Conservation (phyloP, 1,140 invertebrate species). For the Cydia splendana region DNA sequence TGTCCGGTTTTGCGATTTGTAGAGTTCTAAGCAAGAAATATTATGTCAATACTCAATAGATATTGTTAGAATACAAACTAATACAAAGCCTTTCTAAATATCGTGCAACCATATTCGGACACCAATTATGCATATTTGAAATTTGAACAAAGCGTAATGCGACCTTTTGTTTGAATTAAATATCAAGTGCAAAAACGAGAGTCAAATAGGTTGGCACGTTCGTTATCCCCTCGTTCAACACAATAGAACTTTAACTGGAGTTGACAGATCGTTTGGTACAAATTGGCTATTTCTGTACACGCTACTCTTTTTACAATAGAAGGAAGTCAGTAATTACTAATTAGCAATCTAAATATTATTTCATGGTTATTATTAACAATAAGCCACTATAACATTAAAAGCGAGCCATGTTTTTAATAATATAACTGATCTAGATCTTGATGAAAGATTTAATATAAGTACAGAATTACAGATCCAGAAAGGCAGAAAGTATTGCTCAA, state of each 20-base stretch:
- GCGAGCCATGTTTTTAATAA: too few relatives aligned
- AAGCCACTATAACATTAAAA: neutral
- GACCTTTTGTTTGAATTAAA: constrained; percentile 7
- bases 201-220: constrained; percentile 28
- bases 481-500: too few relatives aligned
- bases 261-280: neutral
- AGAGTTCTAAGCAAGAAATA: too few relatives aligned
- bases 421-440: too few relatives aligned
- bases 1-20: too few relatives aligned
- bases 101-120: too few relatives aligned
- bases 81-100: too few relatives aligned
- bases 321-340: neutral
- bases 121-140: constrained; percentile 1
- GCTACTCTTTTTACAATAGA: constrained; percentile 24
- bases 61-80: too few relatives aligned
- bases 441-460: too few relatives aligned
- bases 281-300: neutral
- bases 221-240: constrained; percentile 19
- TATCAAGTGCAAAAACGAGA: constrained; percentile 12
- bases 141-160: neutral
- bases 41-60: too few relatives aligned
- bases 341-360: neutral
- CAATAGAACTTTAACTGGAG: constrained; percentile 25
- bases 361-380: neutral
- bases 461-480: too few relatives aligned